phyloP scores from a whole-genome alignment of 2,113 vertebrate species.

The rat (Rattus norvegicus) region GRCr8 NC_086022.1:109720501-109721000 shows the following conservation, averaged over 20 bases:
- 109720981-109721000: not conserved
- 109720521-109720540: not conserved
- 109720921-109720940: rapidly evolving
- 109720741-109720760: not conserved
- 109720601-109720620: not conserved
- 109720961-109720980: not conserved
- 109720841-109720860: not conserved
- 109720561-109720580: not conserved
- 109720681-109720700: not conserved
- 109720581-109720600: not conserved
- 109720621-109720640: not conserved
- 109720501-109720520: not conserved
- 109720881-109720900: not conserved
- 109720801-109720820: not conserved
- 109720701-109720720: not conserved
- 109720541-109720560: not conserved
- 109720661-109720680: not conserved
- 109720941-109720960: not conserved
- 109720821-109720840: not conserved
- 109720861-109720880: not conserved
- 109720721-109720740: not conserved
- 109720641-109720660: not conserved
- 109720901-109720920: not conserved
- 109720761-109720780: not conserved
- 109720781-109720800: not conserved